Percentiles rank a stretch among this genome's conserved stretches.
phyloP scores from a whole-genome alignment of 2,888 invertebrate genomes.

The Microplitis deprimator region DNA sequence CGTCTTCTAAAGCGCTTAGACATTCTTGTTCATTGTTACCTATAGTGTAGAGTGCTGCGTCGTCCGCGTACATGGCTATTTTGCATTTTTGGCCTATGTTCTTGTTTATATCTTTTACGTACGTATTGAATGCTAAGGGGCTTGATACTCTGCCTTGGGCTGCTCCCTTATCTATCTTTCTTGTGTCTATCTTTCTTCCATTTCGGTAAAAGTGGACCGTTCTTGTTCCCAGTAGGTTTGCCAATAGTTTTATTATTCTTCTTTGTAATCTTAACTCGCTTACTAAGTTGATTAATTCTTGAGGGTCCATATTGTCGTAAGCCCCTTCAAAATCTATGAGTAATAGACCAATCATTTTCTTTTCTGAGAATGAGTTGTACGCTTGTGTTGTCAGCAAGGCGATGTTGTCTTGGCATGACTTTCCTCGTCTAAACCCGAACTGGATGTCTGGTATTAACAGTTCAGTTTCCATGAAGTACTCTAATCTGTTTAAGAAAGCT shows the following conservation, averaged over 20 bases:
- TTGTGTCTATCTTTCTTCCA: not conserved
- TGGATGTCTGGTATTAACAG: constrained; percentile 11
- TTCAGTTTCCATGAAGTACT: constrained; percentile 38
- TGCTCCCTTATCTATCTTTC: not conserved
- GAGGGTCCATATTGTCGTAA: constrained; percentile 38
- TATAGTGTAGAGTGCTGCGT: no score
- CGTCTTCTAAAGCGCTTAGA: no score
- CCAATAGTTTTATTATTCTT: not conserved
- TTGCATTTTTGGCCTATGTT: not conserved
- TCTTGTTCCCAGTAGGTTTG: not conserved
- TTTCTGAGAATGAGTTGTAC: constrained; percentile 27
- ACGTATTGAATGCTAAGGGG: not conserved
- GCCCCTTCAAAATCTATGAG: constrained; percentile 45
- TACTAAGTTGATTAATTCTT: constrained; percentile 2
- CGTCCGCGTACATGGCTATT: no score
- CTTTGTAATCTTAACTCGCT: constrained; percentile 6
- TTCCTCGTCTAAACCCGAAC: constrained; percentile 38
- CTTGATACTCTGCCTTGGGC: no score
- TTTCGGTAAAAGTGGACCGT: constrained; percentile 19
- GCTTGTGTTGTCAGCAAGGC: constrained; percentile 35
- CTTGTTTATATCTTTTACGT: not conserved
- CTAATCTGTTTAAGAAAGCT: constrained; percentile 31
- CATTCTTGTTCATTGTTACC: no score
- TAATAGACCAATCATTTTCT: constrained; percentile 11
- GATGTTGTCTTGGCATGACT: constrained; percentile 38